phyloP scores from a whole-genome alignment of 2,797 vertebrate species.

The Manis pentadactyla region DNA sequence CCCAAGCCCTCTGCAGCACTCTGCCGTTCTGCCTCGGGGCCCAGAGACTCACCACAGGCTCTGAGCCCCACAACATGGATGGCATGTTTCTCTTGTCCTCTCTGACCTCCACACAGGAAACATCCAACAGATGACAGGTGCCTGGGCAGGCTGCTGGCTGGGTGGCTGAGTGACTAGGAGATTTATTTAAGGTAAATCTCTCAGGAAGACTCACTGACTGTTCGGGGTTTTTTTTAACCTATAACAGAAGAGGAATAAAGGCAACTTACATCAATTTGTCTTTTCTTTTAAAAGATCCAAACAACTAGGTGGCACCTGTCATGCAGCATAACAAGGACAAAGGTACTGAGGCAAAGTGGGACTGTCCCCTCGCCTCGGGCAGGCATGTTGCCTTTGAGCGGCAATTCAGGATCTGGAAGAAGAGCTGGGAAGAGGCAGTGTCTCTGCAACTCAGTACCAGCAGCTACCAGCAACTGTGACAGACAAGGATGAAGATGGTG shows the following conservation, averaged over 20 bases:
- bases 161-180: too few species aligned
- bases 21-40: neutral
- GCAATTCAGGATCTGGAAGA: neutral
- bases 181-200: neutral
- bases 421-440: neutral
- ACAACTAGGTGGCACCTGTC: neutral
- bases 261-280: neutral
- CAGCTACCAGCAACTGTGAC: neutral
- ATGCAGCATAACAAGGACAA: neutral
- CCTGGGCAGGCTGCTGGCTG: neutral
- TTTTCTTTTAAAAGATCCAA: neutral
- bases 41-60: neutral
- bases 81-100: neutral
- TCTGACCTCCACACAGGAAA: neutral
- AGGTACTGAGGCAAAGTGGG: neutral
- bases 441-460: neutral
- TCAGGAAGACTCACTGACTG: neutral
- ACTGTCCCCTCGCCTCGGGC: neutral
- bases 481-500: accelerated
- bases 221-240: neutral
- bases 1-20: accelerated
- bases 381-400: neutral
- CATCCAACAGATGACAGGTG: accelerated
- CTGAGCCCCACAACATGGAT: neutral
- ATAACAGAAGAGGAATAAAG: neutral